Evolutionary conservation across 2,888 invertebrate species (phyloP), one percentile per base, ranked within the genome.

Genomic region (Vanessa cardui): DNA sequence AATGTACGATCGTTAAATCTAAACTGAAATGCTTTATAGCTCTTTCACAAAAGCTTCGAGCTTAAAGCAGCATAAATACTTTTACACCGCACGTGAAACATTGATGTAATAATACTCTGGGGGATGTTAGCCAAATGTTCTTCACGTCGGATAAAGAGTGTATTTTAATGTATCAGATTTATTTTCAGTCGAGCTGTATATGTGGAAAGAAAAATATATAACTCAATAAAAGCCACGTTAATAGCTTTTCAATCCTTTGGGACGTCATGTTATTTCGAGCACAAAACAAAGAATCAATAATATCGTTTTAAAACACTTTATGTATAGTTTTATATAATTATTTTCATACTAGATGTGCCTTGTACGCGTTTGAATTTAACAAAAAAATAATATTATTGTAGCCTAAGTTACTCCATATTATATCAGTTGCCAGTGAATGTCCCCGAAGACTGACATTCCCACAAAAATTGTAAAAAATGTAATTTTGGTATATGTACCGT

Each of bases 171-270:
- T 62, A 61, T 64, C 39, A 54, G 64, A 39, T 64, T 46, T 58
- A 63, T 54, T 31, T 50, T 31, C 39, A 63, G 49, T 60, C 18
- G 18, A 44, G 45, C 62, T 56, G 20, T 60, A 47, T 68, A 63
- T 50, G 69, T 68, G 64, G 59, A 64, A 56, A 31, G 58, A 64
- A 65, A 71, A 68, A 71, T 66, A 69, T 66, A 69, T 60, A 66
- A 71, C 66, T 71, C 66, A 68, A 72, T 73, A 73, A 72, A 69
- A 72, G 67, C 61, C 62, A 60, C 66, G 69, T 64, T 71, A 74
- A 73, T 72, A 72, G 74, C 73, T 58, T 66, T 65, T 64, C 67
- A 21, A 62, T 64, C 69, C 54, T 69, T 66, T 44, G 70, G 68
- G 71, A 68, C 56, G 44, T 65, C 70, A 62, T 47, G 69, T 64